Conservation (phyloP, 2,113 vertebrate genomes). For the Saimiri boliviensis region DNA sequence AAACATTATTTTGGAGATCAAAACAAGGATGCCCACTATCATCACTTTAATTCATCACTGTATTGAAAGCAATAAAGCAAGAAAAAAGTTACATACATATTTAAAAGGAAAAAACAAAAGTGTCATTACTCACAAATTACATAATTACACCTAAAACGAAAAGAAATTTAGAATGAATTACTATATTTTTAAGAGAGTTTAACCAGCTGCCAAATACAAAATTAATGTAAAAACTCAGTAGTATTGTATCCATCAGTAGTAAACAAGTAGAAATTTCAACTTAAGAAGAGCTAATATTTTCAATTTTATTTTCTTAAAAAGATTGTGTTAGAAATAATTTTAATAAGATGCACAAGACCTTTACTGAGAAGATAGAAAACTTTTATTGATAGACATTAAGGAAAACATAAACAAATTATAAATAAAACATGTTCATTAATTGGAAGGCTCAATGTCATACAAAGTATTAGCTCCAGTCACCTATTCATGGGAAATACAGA, state of each 20-base stretch:
- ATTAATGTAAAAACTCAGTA: background rate
- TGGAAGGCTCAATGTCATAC: background rate
- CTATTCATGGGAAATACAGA: background rate
- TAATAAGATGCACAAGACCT: background rate
- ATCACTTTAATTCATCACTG: background rate
- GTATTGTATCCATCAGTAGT: background rate
- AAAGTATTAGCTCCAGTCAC: background rate
- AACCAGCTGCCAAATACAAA: background rate
- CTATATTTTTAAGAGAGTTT: background rate
- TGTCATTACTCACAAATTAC: background rate
- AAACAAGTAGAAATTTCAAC: slow-evolving; percentile 5
- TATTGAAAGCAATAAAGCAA: background rate
- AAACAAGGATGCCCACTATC: background rate
- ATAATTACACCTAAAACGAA: background rate
- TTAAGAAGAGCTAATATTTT: background rate
- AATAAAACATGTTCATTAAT: background rate
- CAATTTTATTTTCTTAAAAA: background rate
- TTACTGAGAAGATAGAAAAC: background rate
- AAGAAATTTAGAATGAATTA: background rate
- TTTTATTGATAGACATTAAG: background rate
- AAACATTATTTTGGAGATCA: background rate
- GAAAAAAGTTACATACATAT: background rate
- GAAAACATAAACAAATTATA: background rate
- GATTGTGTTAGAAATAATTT: background rate
- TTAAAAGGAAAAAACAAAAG: background rate